phyloP scores from a whole-genome alignment of 2,113 vertebrate species.

The Ceyx margarethae region DNA sequence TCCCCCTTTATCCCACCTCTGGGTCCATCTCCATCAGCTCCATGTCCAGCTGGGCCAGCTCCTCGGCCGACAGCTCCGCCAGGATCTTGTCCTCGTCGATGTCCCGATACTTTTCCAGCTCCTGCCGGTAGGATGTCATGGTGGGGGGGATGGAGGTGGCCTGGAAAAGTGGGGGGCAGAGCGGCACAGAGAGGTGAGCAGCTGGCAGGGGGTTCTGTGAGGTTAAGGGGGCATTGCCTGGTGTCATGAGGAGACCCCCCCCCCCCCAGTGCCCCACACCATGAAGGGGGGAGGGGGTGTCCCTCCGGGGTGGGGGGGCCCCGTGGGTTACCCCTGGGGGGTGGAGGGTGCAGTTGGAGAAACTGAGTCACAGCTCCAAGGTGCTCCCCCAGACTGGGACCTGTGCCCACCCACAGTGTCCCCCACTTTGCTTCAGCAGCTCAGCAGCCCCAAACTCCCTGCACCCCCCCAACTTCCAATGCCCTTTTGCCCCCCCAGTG shows the following conservation, averaged over 20 bases:
- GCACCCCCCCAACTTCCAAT: background rate
- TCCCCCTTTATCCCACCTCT: constrained; percentile 73
- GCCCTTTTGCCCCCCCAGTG: background rate
- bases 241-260: accelerated
- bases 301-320: background rate
- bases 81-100: constrained; percentile 96
- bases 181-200: background rate
- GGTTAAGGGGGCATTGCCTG: background rate
- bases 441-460: background rate
- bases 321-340: background rate
- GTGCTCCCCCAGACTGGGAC: background rate
- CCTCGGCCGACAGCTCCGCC: constrained; percentile 83
- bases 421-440: too few species aligned
- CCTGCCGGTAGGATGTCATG: constrained; percentile 76
- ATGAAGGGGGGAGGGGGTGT: too few species aligned
- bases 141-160: background rate
- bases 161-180: background rate
- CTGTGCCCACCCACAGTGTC: background rate
- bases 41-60: constrained; percentile 86
- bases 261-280: accelerated
- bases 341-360: too few species aligned
- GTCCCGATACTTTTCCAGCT: constrained; percentile 88
- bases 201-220: accelerated
- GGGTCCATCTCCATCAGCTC: constrained; percentile 97
- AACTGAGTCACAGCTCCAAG: background rate